Evolutionary conservation across 2,888 invertebrate genomes (phyloP), one percentile per base, ranked within the genome.

Genomic region (Zhuqinia jingwanae): DNA sequence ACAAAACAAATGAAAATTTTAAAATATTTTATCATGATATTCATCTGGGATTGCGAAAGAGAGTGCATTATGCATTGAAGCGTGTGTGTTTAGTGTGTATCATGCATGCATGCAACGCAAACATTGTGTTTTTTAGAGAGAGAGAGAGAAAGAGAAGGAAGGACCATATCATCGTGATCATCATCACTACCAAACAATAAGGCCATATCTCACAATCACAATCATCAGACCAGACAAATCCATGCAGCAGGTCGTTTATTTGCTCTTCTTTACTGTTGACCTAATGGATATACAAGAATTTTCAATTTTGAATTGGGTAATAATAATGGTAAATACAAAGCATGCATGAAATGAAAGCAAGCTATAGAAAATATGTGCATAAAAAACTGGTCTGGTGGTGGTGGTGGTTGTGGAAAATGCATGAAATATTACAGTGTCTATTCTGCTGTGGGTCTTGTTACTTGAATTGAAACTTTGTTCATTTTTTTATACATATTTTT

Each of bases 231-330:
- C 50, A 65, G 56, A 53, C 25, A 82, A 83, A 58, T 65, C 68
- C 60, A 65, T 65, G 13, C 53, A 70, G 81, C 81, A 81, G 81
- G 81, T 81, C 73, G 70, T 30, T 60, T 68, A 25, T 22, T 42
- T n/a, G n/a, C n/a, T n/a, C n/a, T 45, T 58, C 27, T 76, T 58
- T 76, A 13, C 17, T 83, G 76, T 83, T 83, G 83, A 83, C 83
- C 83, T 65, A 79, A 79, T 53, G 45, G 75, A 65, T 60, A 73
- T 25, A 82, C 58, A 68, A 25, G 73, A 83, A 65, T 76, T 83
- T 83, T 83, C 83, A 83, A 83, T 83, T 83, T 82, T 42, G 20
- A 25, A 22, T 15, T 36, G 36, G 36, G 36, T 36, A 36, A 36
- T 36, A 36, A 36, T 36, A 6, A 6, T 36, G 36, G 36, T 36